Base-by-base conservation (phyloP, 2,797 vertebrate species). In the Hoplostethus atlanticus region DNA sequence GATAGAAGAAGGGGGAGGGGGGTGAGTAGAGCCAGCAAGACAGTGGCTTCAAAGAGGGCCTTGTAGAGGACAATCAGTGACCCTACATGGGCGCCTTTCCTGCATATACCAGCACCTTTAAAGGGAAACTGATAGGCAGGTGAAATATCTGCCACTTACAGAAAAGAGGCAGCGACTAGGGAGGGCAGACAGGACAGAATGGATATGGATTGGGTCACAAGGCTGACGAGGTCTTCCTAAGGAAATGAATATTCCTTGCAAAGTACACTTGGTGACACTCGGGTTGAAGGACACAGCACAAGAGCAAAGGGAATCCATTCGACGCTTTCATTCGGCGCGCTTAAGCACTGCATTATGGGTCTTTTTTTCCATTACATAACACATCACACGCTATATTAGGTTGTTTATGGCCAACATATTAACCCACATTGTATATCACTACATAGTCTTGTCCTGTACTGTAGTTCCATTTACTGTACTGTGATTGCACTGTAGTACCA, bases 101-200 rank as follows among this genome's bases (percentile, higher is more conserved):
- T 93, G 91, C 91, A 92, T 90, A 93, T 93, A 93, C 87, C 93
- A 94, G 93, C 93, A 94, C 64, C 92, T 93, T 93, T 93, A 92
- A 90, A 93, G 90, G 94, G 92, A 94, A 95, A 94, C 93, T 86
- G 93, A 94, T 94, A 95, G 93, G 92, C 89, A 85, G 87, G 87
- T 92, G 93, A 94, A 94, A 94, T 94, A 94, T 94, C 94, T 92
- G 89, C 89, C 91, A 92, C 93, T 94, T 93, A 91, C 92, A 93
- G 86, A 94, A 94, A 94, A 94, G 92, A 92, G 82, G 90, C 76
- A 91, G 85, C 69, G 89, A 91, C 87, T 65, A 76, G 84, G 83
- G 89, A 93, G 92, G 91, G 88, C 90, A 93, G 90, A 90, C 90
- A 86, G 91, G 91, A 93, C 89, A 91, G 86, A 89, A 91, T 89